Evolutionary conservation across 2,888 invertebrate species (phyloP).

Genomic region (Sinopyrophorus schimmeli): DNA sequence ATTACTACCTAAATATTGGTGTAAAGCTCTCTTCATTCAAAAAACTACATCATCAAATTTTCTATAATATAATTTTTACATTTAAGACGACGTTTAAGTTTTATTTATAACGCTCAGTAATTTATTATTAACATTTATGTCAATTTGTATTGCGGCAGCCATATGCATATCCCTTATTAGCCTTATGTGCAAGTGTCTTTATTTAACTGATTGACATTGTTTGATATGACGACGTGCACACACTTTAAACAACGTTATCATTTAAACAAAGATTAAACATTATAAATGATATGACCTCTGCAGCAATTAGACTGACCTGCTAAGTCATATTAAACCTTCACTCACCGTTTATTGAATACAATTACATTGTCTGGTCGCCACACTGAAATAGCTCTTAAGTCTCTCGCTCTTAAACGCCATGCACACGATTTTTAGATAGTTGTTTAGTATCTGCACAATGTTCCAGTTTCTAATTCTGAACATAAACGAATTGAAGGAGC

Average conservation of each 20-base stretch:
- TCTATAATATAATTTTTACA: no score
- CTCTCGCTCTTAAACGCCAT: slow-evolving; percentile 32
- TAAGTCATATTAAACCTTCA: slow-evolving; percentile 50
- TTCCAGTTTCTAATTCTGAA: slow-evolving; percentile 19
- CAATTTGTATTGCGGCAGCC: no score
- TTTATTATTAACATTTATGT: no score
- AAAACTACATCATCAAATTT: no score
- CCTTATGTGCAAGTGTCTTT: slow-evolving; percentile 24
- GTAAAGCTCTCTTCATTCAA: no score
- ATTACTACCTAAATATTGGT: no score
- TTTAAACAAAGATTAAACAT: slow-evolving; percentile 56
- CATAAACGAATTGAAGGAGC: slow-evolving; percentile 11
- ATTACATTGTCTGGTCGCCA: slow-evolving; percentile 48
- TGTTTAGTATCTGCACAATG: slow-evolving; percentile 15
- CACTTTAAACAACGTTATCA: slow-evolving; percentile 50
- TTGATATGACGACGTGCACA: slow-evolving; percentile 40
- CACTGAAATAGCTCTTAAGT: slow-evolving; percentile 42
- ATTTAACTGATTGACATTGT: slow-evolving; percentile 29
- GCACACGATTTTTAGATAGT: slow-evolving; percentile 7
- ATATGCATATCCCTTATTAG: slow-evolving; percentile 6
- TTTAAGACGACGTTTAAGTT: no score
- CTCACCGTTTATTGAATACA: slow-evolving; percentile 53
- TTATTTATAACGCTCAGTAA: no score
- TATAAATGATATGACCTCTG: slow-evolving; percentile 58
- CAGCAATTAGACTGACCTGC: slow-evolving; percentile 56